Evolutionary conservation across 2,797 vertebrate species (phyloP), one percentile per base, ranked within the genome.

Genomic region (Sternarchorhynchus goeldii): DNA sequence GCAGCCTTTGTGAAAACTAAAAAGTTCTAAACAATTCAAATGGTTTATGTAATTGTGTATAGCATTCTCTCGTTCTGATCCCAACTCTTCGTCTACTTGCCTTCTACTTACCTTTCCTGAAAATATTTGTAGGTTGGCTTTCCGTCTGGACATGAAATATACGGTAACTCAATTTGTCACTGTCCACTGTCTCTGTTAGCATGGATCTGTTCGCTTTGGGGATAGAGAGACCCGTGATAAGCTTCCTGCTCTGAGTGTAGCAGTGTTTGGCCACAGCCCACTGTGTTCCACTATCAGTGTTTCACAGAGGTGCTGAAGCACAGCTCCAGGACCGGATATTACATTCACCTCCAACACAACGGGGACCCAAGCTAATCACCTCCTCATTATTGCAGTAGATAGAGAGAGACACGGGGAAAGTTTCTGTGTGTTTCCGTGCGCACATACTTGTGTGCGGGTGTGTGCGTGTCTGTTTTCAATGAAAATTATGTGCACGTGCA

Each of bases 371-470:
- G 60, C 80, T 80, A 84, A 86, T 81, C 80, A 81, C 31, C 16
- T 20, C 31, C 80, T 81, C 76, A 68, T 84, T 86, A 82, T 81
- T 81, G 68, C 58, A 73, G 58, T 65, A 71, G 41, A 78, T 78
- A 78, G 53, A 55, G 41, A 69, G 50, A 73, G 36, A 70, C 57
- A 75, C 21, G 69, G n/a, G 64, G 29, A 66, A 50, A 12, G 45
- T 76, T 53, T 58, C 31, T 31, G 60, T 72, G 70, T 80, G 25
- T 58, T 45, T 78, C 60, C 72, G 58, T 34, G 36, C 56, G 71
- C 2, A 1, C 6, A 21, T 59, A 20, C 53, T 7, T 45, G 41
- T 45, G 41, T 45, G 41, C 14, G 5, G 7, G 8, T 76, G 63
- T 58, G 41, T 56, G 60, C 18, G 65, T 82, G 25, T 45, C 58